Percentiles rank a stretch among this genome's conserved stretches.
Conservation (phyloP, 2,888 invertebrate genomes). For the Malacosoma neustria region DNA sequence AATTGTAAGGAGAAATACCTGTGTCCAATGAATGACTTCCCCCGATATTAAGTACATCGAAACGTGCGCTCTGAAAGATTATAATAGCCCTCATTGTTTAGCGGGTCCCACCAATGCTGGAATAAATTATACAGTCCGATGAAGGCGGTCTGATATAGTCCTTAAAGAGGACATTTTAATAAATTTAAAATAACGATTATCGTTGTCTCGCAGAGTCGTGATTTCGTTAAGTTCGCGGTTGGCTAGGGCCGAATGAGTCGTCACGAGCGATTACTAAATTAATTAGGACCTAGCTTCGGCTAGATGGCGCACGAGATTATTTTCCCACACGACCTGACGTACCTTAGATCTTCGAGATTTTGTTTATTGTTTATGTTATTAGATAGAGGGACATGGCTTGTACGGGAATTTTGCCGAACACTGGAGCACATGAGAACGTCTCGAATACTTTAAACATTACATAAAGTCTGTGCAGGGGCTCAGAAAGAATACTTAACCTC, state of each 20-base stretch:
- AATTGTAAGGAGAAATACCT: too few species aligned
- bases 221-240: slow-evolving; percentile 72
- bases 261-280: slow-evolving; percentile 75
- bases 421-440: too few species aligned
- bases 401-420: too few species aligned
- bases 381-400: slow-evolving; percentile 12
- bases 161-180: slow-evolving; percentile 74
- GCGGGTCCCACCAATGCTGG: slow-evolving; percentile 51
- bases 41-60: slow-evolving; percentile 29
- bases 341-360: slow-evolving; percentile 56
- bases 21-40: not conserved
- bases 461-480: too few species aligned
- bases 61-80: slow-evolving; percentile 44
- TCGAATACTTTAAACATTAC: too few species aligned
- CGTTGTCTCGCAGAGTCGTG: slow-evolving; percentile 70
- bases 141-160: slow-evolving; percentile 68
- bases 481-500: too few species aligned
- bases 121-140: slow-evolving; percentile 73
- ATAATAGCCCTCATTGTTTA: slow-evolving; percentile 62
- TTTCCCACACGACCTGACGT: slow-evolving; percentile 68
- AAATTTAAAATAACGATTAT: slow-evolving; percentile 75
- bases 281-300: slow-evolving; percentile 69
- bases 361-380: slow-evolving; percentile 41
- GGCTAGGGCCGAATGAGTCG: slow-evolving; percentile 68
- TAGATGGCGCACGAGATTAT: slow-evolving; percentile 68